Percentiles rank a stretch among this genome's conserved stretches.
Conservation (phyloP, 2,888 invertebrate genomes). For the Eledone cirrhosa region DNA sequence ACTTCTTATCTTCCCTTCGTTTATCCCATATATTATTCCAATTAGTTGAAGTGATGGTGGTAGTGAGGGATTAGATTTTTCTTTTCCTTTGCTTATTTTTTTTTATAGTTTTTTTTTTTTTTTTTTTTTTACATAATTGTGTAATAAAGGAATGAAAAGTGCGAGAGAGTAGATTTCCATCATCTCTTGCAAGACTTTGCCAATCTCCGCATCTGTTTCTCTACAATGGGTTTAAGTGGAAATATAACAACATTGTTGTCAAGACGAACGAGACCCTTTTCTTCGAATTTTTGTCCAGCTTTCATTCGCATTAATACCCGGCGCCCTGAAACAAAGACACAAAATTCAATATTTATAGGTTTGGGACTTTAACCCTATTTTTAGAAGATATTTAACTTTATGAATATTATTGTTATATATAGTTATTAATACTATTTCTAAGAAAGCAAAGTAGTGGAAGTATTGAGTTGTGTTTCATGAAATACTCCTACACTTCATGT, state of each 20-base stretch:
- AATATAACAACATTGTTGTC: neutral
- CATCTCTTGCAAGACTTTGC: constrained; percentile 20
- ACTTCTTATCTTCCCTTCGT: too few species aligned
- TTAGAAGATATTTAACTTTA: neutral
- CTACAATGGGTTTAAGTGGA: neutral
- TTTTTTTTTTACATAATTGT: neutral
- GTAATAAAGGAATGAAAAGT: neutral
- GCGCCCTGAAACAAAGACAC: neutral
- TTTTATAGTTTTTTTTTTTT: neutral
- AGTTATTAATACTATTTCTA: too few species aligned
- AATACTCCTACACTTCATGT: too few species aligned
- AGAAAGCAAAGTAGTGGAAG: too few species aligned
- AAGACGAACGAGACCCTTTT: neutral
- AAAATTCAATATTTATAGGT: neutral
- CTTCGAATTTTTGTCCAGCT: neutral
- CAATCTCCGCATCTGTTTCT: neutral
- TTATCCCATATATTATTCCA: too few species aligned
- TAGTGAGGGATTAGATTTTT: neutral
- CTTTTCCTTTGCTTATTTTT: too few species aligned
- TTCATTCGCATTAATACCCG: neutral
- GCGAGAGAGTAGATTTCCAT: neutral
- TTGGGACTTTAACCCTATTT: too few species aligned
- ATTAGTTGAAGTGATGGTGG: too few species aligned
- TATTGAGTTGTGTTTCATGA: too few species aligned
- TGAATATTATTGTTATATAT: too few species aligned